phyloP scores from a whole-genome alignment of 2,797 vertebrate genomes.

The Brotula barbata region DNA sequence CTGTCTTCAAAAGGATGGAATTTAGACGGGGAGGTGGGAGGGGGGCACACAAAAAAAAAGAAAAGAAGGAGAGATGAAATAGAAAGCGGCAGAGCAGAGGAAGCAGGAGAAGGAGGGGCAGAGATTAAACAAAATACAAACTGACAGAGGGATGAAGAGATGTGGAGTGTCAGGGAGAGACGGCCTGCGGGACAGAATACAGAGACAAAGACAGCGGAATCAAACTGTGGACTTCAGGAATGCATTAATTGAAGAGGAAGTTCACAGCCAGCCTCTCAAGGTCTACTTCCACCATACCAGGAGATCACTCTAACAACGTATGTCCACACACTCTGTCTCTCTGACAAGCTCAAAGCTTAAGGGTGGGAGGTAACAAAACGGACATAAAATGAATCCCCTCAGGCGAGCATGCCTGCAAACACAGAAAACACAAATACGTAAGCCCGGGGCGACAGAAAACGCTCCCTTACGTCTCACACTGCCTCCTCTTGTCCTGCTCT shows the following conservation, averaged over 20 bases:
- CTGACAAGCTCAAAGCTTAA: slow-evolving; percentile 58
- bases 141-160: slow-evolving; percentile 81
- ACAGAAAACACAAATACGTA: slow-evolving; percentile 67
- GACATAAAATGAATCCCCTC: slow-evolving; percentile 76
- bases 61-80: slow-evolving; percentile 68
- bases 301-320: slow-evolving; percentile 48
- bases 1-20: slow-evolving; percentile 57
- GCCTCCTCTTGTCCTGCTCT: slow-evolving; percentile 58
- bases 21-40: slow-evolving; percentile 44
- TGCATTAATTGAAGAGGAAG: slow-evolving; percentile 55
- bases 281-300: slow-evolving; percentile 57
- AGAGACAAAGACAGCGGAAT: slow-evolving; percentile 50
- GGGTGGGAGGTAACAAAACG: slow-evolving; percentile 71
- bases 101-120: slow-evolving; percentile 71
- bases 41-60: slow-evolving; percentile 16
- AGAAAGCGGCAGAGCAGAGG: slow-evolving; percentile 77
- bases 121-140: slow-evolving; percentile 79
- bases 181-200: slow-evolving; percentile 55
- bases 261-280: slow-evolving; percentile 57
- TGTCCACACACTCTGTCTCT: slow-evolving; percentile 41
- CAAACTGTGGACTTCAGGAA: slow-evolving; percentile 44
- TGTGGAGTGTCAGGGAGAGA: slow-evolving; percentile 71
- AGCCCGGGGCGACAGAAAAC: slow-evolving; percentile 67
- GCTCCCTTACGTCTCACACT: slow-evolving; percentile 60
- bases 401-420: slow-evolving; percentile 65